These are phyloP conservation scores for Cairina moschata DNA, from an alignment of 2,113 vertebrate genomes.

Conservation along the genomic window DNA sequence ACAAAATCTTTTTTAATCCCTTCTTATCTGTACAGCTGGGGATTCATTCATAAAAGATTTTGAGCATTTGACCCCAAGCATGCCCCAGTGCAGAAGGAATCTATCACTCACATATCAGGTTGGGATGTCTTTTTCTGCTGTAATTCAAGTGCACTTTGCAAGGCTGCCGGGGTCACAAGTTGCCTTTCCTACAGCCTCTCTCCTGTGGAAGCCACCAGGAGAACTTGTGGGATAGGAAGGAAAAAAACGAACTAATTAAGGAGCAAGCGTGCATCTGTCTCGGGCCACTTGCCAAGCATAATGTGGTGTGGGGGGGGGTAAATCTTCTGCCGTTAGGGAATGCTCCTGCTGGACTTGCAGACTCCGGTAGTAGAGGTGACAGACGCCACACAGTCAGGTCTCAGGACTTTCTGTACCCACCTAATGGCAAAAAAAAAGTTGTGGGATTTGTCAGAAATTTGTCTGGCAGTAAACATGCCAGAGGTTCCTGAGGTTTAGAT, in stretches of 20 bases:
- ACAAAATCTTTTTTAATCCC: background rate
- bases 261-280: slow-evolving; percentile 58
- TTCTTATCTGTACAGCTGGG: background rate
- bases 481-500: background rate
- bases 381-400: slow-evolving; percentile 3
- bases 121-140: background rate
- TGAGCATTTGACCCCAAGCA: background rate
- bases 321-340: slow-evolving; percentile 8
- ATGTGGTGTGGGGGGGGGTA: background rate
- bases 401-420: background rate
- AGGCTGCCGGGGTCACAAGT: background rate
- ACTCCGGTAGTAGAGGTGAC: background rate
- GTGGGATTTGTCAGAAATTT: slow-evolving; percentile 20
- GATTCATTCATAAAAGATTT: background rate
- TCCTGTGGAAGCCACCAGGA: background rate
- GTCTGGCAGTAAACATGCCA: background rate
- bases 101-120: background rate
- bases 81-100: background rate
- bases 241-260: slow-evolving; percentile 49
- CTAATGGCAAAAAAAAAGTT: background rate
- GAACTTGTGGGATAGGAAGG: background rate
- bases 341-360: slow-evolving; percentile 14
- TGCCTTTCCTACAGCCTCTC: background rate
- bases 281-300: slow-evolving; percentile 69
- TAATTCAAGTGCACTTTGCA: background rate